A percentile compares a stretch with the other conserved stretches of the same genome.
Conservation (phyloP, 2,888 invertebrate species). For the Ectemnius lituratus region DNA sequence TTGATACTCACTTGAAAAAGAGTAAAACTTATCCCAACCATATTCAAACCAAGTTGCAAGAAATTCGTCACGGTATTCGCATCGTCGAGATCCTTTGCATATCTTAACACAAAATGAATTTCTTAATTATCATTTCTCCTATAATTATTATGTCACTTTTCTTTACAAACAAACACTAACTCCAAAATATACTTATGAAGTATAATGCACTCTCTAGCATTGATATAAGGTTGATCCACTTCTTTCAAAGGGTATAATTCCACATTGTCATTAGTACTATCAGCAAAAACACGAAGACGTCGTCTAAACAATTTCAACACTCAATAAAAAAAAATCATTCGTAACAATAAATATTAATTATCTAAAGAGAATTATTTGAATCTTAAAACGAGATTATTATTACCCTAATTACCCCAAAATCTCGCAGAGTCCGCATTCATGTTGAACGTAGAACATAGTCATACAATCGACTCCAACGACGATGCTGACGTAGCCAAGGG, state of each 20-base stretch:
- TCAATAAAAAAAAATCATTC: not conserved
- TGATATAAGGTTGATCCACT: constrained; percentile 47
- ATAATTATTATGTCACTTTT: not conserved
- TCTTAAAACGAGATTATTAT: too few species aligned
- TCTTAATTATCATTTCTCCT: too few species aligned
- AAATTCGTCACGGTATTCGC: constrained; percentile 59
- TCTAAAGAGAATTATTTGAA: too few species aligned
- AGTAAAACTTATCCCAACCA: constrained; percentile 64
- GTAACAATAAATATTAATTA: too few species aligned
- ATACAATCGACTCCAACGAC: constrained; percentile 47
- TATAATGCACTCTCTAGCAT: constrained; percentile 50
- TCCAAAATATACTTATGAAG: constrained; percentile 49
- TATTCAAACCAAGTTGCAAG: constrained; percentile 60
- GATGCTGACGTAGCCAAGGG: constrained; percentile 36
- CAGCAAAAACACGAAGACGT: constrained; percentile 54
- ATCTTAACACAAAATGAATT: constrained; percentile 53
- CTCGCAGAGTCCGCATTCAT: constrained; percentile 51
- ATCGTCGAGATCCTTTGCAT: constrained; percentile 50
- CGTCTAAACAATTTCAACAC: constrained; percentile 43
- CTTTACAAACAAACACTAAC: constrained; percentile 36
- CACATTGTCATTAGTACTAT: constrained; percentile 36
- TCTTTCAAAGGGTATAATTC: constrained; percentile 41
- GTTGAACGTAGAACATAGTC: constrained; percentile 40
- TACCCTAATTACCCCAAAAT: constrained; percentile 48
- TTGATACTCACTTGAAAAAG: constrained; percentile 60